Percentiles rank a stretch among this genome's conserved stretches.
These are phyloP conservation scores for Acanthurus leucopareius DNA, from an alignment of 2,797 vertebrate genomes.

Conservation along the genomic window DNA sequence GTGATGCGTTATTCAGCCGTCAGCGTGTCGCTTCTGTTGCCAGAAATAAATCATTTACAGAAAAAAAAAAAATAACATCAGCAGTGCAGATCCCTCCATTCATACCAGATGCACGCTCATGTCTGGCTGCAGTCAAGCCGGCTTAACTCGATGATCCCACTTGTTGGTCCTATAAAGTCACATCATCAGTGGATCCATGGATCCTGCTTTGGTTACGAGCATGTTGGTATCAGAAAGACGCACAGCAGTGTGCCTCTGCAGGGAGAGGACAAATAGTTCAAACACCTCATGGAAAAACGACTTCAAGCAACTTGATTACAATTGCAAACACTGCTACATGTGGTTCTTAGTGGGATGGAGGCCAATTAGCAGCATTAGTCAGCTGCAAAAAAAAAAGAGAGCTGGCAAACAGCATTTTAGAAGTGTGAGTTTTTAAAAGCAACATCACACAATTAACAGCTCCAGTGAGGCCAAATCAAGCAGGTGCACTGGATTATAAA, in stretches of 20 bases:
- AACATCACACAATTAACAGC: slow-evolving; percentile 15
- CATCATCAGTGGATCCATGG: slow-evolving; percentile 13
- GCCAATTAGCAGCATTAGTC: slow-evolving; percentile 34
- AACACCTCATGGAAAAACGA: background rate
- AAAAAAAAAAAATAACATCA: background rate
- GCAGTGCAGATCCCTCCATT: slow-evolving; percentile 42
- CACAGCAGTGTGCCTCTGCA: slow-evolving; percentile 11
- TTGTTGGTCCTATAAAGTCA: slow-evolving; percentile 71
- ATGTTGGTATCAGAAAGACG: slow-evolving; percentile 10
- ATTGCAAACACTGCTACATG: background rate
- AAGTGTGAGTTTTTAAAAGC: slow-evolving; percentile 29
- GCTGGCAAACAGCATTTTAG: slow-evolving; percentile 2
- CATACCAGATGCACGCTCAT: background rate
- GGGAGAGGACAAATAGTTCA: slow-evolving; percentile 7
- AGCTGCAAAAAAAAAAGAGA: slow-evolving; percentile 12
- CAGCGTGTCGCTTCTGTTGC: slow-evolving; percentile 29
- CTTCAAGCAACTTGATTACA: slow-evolving; percentile 5
- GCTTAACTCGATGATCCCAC: slow-evolving; percentile 57
- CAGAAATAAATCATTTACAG: slow-evolving; percentile 56
- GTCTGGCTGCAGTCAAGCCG: slow-evolving; percentile 31
- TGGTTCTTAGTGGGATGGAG: background rate
- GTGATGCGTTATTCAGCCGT: slow-evolving; percentile 54
- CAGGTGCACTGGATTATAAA: slow-evolving; percentile 4
- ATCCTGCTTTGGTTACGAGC: background rate
- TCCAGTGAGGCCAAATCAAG: slow-evolving; percentile 21